phyloP scores from a whole-genome alignment of 2,888 invertebrate species.

The Crematogaster levior region DNA sequence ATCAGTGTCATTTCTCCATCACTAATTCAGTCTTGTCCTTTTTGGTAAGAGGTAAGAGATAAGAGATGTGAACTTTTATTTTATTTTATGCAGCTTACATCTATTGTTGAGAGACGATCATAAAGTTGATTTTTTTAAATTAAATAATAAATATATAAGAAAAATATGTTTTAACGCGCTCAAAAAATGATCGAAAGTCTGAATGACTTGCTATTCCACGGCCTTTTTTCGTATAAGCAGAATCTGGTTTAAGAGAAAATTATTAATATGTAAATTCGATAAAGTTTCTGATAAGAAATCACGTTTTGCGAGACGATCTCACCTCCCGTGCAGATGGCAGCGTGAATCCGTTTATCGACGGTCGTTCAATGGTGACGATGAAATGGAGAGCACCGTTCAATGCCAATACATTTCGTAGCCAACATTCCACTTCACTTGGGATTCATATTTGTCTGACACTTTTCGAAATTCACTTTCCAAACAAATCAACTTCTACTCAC shows the following conservation, averaged over 20 bases:
- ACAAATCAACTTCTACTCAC: neutral
- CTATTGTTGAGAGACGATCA: neutral
- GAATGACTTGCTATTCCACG: neutral
- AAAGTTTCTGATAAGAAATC: neutral
- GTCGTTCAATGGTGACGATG: slow-evolving; percentile 72
- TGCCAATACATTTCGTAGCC: slow-evolving; percentile 60
- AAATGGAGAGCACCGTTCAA: slow-evolving; percentile 52
- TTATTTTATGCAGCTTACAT: neutral
- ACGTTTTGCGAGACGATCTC: slow-evolving; percentile 56
- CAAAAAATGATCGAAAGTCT: neutral
- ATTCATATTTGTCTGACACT: slow-evolving; percentile 47
- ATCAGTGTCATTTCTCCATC: neutral
- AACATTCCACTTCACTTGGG: slow-evolving; percentile 69
- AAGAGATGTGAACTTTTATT: neutral
- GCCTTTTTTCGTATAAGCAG: neutral
- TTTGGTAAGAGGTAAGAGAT: neutral
- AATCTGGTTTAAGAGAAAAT: neutral
- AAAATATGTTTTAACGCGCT: neutral
- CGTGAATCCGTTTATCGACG: slow-evolving; percentile 76
- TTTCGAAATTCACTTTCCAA: neutral
- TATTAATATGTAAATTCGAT: neutral
- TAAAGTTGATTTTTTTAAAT: neutral
- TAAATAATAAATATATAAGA: neutral
- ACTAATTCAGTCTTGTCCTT: neutral
- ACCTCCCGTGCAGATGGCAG: slow-evolving; percentile 83